Evolutionary conservation across 2,797 vertebrate species (phyloP), one percentile per base, ranked within the genome.

Genomic region (Girardinus metallicus): DNA sequence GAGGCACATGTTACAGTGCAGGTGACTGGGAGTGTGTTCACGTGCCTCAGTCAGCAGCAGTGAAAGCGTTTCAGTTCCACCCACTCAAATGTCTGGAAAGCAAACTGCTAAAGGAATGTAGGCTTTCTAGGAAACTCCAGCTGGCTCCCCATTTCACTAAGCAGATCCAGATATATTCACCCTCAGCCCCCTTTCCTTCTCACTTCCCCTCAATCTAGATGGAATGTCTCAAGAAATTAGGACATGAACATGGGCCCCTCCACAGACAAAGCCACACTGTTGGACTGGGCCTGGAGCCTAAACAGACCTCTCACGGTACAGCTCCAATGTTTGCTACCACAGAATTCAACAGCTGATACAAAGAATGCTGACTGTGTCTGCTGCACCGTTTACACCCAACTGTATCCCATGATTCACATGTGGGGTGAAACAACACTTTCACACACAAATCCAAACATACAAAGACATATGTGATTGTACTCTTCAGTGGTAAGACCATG

Each of bases 41-140:
- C 31, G 70, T 47, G 78, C 55, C n/a, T 80, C 76, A 34, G 6
- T 73, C 76, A 78, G 74, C 34, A 74, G 74, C 1, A 53, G 57
- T 62, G 5, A 72, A 70, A 74, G 23, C 73, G 31, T 34, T n/a
- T 62, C 41, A 23, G 36, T 49, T 55, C 16, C 76, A 34, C 64
- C 29, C 72, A 9, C 68, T 75, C 13, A 72, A 75, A 92, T 77
- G 13, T 68, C 78, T 89, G 78, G 75, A 88, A 86, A 88, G 79
- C 84, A 85, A 75, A 81, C 74, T 62, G 47, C 26, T 83, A 68
- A 77, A 80, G 73, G 73, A 91, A 93, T 79, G 80, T 79, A 57
- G 2, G 78, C 72, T 91, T 90, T 95, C 88, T 82, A 91, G 89
- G 94, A 94, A 94, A 93, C 53, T n/a, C 34, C 70, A 1, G 10